A percentile compares a stretch with the other conserved stretches of the same genome.
Evolutionary conservation across 2,113 vertebrate species (phyloP).

Genomic region (Zosterops japonicus): DNA sequence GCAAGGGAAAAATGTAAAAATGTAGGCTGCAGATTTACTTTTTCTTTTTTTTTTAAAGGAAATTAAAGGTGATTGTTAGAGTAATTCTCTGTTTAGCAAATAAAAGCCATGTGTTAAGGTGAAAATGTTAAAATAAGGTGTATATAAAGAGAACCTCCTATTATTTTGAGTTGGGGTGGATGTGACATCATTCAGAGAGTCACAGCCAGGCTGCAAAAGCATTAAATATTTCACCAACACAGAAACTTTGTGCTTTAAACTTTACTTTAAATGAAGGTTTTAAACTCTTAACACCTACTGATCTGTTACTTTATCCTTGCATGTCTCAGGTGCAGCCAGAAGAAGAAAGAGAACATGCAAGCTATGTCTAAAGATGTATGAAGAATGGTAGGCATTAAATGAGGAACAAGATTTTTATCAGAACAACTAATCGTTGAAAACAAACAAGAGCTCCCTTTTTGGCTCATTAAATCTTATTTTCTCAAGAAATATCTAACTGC

Average conservation of each 20-base stretch:
- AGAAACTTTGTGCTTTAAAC: neutral
- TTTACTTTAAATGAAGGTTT: neutral
- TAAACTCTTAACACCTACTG: neutral
- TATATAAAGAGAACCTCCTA: neutral
- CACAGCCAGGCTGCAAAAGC: neutral
- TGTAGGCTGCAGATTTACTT: neutral
- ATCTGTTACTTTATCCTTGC: neutral
- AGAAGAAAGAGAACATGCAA: neutral
- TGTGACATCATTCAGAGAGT: neutral
- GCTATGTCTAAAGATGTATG: neutral
- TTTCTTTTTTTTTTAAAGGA: neutral
- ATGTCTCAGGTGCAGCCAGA: neutral
- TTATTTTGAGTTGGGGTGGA: neutral
- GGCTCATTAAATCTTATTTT: neutral
- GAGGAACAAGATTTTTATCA: neutral
- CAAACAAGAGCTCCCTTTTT: neutral
- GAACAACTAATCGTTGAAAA: neutral
- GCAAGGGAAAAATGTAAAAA: neutral
- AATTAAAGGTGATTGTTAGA: neutral
- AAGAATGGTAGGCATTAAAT: neutral
- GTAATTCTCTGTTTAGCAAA: constrained; percentile 1
- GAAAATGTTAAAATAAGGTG: neutral
- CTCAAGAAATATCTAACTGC: neutral
- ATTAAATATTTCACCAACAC: neutral
- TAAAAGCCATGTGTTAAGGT: neutral